Percentiles rank a stretch among this genome's conserved stretches.
These are phyloP conservation scores for Euura saliciscinereae DNA, from an alignment of 1,140 invertebrate species.

Conservation along the genomic window DNA sequence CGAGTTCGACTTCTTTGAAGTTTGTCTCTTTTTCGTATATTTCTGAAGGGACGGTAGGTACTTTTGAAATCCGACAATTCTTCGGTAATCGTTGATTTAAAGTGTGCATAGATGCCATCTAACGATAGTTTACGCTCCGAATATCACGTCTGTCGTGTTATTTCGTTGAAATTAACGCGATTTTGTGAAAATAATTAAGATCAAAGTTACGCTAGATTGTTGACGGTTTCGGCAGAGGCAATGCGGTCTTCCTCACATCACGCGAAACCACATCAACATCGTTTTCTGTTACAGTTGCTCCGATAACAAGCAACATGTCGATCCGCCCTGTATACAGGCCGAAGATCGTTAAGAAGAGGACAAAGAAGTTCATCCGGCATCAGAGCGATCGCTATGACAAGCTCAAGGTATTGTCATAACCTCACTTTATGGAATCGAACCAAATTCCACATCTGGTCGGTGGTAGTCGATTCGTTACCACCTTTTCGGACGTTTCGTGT, in stretches of 20 bases:
- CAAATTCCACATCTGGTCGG: too few species aligned
- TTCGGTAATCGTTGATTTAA: not conserved
- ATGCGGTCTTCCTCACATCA: not conserved
- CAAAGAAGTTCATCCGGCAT: slow-evolving; percentile 95
- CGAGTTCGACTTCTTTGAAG: slow-evolving; percentile 5
- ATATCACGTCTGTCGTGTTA: not conserved
- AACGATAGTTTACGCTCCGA: not conserved
- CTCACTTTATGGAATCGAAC: slow-evolving; percentile 6
- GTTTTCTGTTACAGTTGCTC: slow-evolving; percentile 35
- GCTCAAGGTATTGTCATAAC: slow-evolving; percentile 75
- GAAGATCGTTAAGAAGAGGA: slow-evolving; percentile 93
- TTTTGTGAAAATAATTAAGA: not conserved
- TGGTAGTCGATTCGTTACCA: too few species aligned
- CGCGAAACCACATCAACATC: not conserved
- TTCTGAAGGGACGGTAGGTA: slow-evolving; percentile 10
- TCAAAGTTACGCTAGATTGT: not conserved
- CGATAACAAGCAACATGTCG: slow-evolving; percentile 66
- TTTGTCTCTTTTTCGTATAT: slow-evolving; percentile 8
- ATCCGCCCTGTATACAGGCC: slow-evolving; percentile 87
- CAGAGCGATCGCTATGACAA: slow-evolving; percentile 97
- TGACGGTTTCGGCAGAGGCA: not conserved
- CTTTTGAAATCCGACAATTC: not conserved
- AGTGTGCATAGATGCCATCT: not conserved
- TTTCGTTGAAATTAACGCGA: not conserved
- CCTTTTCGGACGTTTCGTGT: too few species aligned